Evolutionary conservation across 2,797 vertebrate genomes (phyloP).

Genomic region (Enteromius argenteus): DNA sequence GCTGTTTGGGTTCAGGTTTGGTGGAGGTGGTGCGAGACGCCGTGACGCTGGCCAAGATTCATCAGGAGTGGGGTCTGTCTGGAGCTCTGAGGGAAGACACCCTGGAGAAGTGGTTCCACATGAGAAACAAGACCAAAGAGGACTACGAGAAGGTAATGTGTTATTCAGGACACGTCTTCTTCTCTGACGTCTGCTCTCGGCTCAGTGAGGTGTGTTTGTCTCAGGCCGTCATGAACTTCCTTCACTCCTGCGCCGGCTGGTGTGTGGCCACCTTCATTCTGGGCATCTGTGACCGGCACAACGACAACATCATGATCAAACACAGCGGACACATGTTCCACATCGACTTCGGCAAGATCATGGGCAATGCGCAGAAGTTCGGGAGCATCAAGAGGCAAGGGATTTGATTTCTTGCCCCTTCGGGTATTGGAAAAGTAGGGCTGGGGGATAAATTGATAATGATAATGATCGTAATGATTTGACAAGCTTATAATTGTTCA

Average conservation of each 20-base stretch:
- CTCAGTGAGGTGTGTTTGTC: background rate
- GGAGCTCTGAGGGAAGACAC: constrained; percentile 91
- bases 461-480: no score
- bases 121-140: constrained; percentile 88
- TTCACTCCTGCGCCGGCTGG: constrained; percentile 94
- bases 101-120: constrained; percentile 93
- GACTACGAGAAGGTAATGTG: constrained; percentile 86
- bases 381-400: constrained; percentile 88
- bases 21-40: constrained; percentile 93
- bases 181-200: background rate
- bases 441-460: no score
- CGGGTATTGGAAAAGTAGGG: background rate
- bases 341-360: constrained; percentile 93
- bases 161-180: background rate
- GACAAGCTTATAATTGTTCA: no score
- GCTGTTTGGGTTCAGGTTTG: constrained; percentile 79
- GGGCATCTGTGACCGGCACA: constrained; percentile 96
- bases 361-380: constrained; percentile 95
- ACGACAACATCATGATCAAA: constrained; percentile 98
- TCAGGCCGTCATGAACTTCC: constrained; percentile 96
- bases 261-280: constrained; percentile 94
- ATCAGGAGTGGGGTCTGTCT: constrained; percentile 89
- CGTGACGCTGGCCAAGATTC: constrained; percentile 92
- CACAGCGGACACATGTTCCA: constrained; percentile 96
- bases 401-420: background rate